These are phyloP conservation scores for Hylaeus volcanicus DNA, from an alignment of 1,140 invertebrate genomes.

Conservation along the genomic window DNA sequence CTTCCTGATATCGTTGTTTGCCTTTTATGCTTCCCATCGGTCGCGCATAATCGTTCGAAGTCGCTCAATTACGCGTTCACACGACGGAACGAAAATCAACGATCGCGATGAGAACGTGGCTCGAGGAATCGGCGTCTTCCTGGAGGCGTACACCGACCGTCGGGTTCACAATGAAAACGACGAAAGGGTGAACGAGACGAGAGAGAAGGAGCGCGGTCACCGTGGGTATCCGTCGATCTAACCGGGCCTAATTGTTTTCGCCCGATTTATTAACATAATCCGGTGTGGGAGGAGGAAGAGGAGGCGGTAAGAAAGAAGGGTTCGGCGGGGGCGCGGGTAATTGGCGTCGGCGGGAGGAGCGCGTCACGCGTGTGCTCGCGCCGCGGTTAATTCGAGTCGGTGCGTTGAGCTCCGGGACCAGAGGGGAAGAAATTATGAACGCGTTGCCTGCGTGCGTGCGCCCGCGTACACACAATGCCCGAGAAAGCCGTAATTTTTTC, in stretches of 20 bases:
- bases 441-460: slow-evolving; percentile 12
- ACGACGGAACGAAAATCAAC: slow-evolving; percentile 10
- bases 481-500: slow-evolving; percentile 72
- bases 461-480: slow-evolving; percentile 46
- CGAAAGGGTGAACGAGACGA: too few species aligned
- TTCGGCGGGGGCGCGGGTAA: slow-evolving; percentile 40
- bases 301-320: slow-evolving; percentile 4
- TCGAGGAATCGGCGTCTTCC: background rate
- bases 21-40: background rate
- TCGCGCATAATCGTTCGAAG: background rate
- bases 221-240: background rate
- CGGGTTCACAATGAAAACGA: background rate
- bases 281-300: background rate
- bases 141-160: background rate
- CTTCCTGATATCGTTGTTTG: background rate
- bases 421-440: slow-evolving; percentile 48
- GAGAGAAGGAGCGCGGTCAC: too few species aligned
- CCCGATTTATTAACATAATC: slow-evolving; percentile 54
- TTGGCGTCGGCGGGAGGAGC: slow-evolving; percentile 50
- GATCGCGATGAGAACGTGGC: slow-evolving; percentile 6
- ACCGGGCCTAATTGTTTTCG: slow-evolving; percentile 25
- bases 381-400: slow-evolving; percentile 51
- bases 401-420: slow-evolving; percentile 17
- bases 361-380: slow-evolving; percentile 55
- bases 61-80: background rate